Base-by-base conservation (phyloP, 2,797 vertebrate species). In the Podargus strigoides region DNA sequence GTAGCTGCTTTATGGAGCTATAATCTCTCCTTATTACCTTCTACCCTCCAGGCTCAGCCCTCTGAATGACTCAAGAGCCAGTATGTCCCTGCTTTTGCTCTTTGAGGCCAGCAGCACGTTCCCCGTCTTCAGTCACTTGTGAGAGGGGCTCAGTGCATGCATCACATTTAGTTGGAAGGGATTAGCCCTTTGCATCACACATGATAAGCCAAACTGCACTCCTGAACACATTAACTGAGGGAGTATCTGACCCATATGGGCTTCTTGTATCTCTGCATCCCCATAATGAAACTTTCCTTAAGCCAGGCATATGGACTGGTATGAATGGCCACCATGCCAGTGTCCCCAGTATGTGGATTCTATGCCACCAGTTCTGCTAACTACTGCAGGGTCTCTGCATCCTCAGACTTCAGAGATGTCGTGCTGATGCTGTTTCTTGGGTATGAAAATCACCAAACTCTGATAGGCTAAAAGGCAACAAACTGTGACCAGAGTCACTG, bases 11-110 rank as follows among this genome's bases (percentile, higher is more conserved):
- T 90, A 86, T 49, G n/a, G 52, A 84, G 68, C 86, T 85, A 76
- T 92, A 94, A 91, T 89, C 77, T 93, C 46, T 67, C 56, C 67
- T 96, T 82, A 96, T 93, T 86, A 92, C 62, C 75, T 83, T 46
- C 77, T 44, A 74, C 90, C 91, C 91, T 93, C 64, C 1, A 10
- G 73, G 76, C 87, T 83, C 74, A 76, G 69, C 81, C 30, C 82
- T 89, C 52, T 26, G 56, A 84, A 63, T 10, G 59, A 75, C 76
- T 74, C 44, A 42, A 70, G 75, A 81, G 67, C 49, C 60, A 66
- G 28, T 1, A 34, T 5, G 22, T 70, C 74, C 63, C 91, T 44
- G 72, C 30, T 64, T 64, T 44, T 28, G 52, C 74, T 93, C 53
- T 53, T 42, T 0, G 2, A 83, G 76, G 64, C 46, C 77, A 68